Percentiles rank a stretch among this genome's conserved stretches.
Evolutionary conservation across 2,888 invertebrate species (phyloP).

Genomic region (Hydropsyche betteni): DNA sequence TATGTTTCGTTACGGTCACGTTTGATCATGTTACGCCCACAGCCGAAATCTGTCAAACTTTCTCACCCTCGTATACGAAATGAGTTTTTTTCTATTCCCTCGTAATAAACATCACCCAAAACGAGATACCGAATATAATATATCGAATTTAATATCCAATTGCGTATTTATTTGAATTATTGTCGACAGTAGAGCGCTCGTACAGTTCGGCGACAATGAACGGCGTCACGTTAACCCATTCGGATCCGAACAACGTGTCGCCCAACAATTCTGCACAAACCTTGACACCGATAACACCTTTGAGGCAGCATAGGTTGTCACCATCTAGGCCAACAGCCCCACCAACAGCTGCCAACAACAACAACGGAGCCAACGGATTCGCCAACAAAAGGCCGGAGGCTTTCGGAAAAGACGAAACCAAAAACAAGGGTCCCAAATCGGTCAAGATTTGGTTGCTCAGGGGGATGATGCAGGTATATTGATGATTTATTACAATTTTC

Average conservation of each 20-base stretch:
- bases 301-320: conserved; percentile 56
- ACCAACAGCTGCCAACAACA: conserved; percentile 43
- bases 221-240: conserved; percentile 53
- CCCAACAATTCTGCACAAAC: conserved; percentile 55
- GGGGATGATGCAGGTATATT: conserved; percentile 56
- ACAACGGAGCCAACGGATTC: conserved; percentile 44
- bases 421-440: conserved; percentile 53
- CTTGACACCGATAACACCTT: conserved; percentile 57
- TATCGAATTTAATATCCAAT: no score
- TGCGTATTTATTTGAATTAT: conserved; percentile 43
- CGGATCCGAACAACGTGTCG: conserved; percentile 45
- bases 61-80: no score
- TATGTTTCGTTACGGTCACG: no score
- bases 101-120: no score
- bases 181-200: conserved; percentile 59
- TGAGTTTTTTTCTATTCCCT: no score
- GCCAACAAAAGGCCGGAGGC: conserved; percentile 24
- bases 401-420: conserved; percentile 32
- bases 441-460: conserved; percentile 58
- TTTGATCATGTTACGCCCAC: no score
- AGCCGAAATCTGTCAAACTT: no score
- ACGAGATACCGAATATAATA: no score
- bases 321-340: conserved; percentile 44
- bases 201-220: conserved; percentile 55
- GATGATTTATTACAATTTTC: no score